phyloP scores from a whole-genome alignment of 2,888 invertebrate species.

The Biston stratarius region DNA sequence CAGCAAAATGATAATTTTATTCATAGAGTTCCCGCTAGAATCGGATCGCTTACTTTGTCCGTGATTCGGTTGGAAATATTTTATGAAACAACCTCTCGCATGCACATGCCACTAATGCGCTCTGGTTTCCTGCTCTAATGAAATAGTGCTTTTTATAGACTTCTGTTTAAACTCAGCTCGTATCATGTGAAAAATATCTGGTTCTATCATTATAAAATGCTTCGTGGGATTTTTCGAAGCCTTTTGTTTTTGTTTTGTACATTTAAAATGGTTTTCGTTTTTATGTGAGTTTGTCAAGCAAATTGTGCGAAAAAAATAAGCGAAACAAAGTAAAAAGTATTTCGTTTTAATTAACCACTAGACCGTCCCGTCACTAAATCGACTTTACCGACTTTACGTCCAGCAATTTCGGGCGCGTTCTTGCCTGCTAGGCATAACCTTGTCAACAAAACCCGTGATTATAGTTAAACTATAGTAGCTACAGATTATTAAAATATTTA shows the following conservation, averaged over 20 bases:
- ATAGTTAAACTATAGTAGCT: too few species aligned
- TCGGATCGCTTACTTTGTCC: constrained; percentile 83
- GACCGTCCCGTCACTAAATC: too few species aligned
- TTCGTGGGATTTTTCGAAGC: neutral
- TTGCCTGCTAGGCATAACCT: too few species aligned
- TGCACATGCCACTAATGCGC: constrained; percentile 57
- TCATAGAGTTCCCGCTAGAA: constrained; percentile 84
- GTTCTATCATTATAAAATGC: constrained; percentile 15
- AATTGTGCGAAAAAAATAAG: neutral
- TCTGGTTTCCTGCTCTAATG: constrained; percentile 48
- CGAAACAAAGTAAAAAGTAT: neutral
- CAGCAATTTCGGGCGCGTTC: too few species aligned
- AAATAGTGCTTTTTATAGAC: constrained; percentile 29
- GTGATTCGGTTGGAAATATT: constrained; percentile 82
- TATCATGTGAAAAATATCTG: constrained; percentile 13
- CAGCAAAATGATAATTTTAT: constrained; percentile 85
- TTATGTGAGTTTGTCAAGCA: neutral
- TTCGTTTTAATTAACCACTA: neutral
- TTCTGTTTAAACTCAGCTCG: constrained; percentile 13
- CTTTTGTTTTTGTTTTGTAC: neutral
- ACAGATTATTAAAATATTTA: too few species aligned
- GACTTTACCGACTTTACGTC: too few species aligned
- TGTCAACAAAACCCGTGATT: too few species aligned
- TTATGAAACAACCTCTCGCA: constrained; percentile 68
- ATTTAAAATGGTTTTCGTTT: neutral